Evolutionary conservation across 2,113 vertebrate species (phyloP), one percentile per base, ranked within the genome.

Genomic region (Brachionichthys hirsutus): DNA sequence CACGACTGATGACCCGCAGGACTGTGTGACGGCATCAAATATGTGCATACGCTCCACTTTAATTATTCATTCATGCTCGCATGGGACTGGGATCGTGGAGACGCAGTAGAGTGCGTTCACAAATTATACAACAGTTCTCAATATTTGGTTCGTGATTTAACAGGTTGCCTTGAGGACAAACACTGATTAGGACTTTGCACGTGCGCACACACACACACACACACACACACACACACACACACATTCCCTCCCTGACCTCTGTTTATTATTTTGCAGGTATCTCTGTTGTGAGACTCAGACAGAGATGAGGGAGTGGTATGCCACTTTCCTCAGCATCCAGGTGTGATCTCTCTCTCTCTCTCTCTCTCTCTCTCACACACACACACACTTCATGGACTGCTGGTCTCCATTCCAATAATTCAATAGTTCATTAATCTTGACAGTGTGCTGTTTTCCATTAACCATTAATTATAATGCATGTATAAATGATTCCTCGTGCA

Each of bases 221-320:
- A 52, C 16, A 36, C 15, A 50, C 20, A 6, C 19, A 19, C 22
- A 67, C 13, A 53, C 54, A 41, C 42, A 36, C 50, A 48, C 13
- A 58, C 13, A 35, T 10, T 53, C 12, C 38, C 18, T 45, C 13
- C 48, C 50, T 35, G 62, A 67, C 43, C 15, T 7, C 44, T 19
- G 43, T 58, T 42, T 56, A 9, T 79, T 62, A 62, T 45, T 82
- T 48, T 64, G 3, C 83, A 98, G 96, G 94, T 98, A 95, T 84
- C 89, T 97, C 34, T 96, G 95, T 88, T 97, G 94, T 71, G 94
- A 96, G 50, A 93, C 92, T 0, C 92, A 93, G 84, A 81, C 89
- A 0, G 95, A 98, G 12, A 92, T 96, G 81, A 92, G 92, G 43
- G 93, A 96, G 71, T 98, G 95, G 96, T 92, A 94, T 0, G 94